These are phyloP conservation scores for Stigmatopora argus DNA, from an alignment of 2,113 vertebrate genomes.

Conservation along the genomic window DNA sequence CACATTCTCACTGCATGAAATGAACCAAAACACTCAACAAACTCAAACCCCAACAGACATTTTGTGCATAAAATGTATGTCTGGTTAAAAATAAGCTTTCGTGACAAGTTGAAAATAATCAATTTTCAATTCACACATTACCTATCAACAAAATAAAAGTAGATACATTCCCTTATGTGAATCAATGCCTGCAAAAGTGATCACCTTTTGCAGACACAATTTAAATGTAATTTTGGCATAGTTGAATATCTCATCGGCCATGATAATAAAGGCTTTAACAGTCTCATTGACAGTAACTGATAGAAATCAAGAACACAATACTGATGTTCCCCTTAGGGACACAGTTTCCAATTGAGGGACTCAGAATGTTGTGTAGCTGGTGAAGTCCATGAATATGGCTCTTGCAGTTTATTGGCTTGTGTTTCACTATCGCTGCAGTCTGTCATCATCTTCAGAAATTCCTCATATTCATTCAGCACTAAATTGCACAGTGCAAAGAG, in stretches of 20 bases:
- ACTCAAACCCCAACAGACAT: too few species aligned
- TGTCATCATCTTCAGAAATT: not conserved
- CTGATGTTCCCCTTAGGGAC: not conserved
- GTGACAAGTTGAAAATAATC: too few species aligned
- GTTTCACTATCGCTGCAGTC: not conserved
- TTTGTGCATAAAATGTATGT: too few species aligned
- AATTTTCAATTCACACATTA: too few species aligned
- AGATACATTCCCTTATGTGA: not conserved
- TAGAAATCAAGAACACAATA: not conserved
- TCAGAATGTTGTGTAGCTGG: not conserved
- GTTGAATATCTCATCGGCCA: not conserved
- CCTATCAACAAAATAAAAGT: not conserved
- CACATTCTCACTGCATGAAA: too few species aligned
- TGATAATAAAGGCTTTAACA: not conserved
- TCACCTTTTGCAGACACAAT: not conserved
- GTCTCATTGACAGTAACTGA: not conserved
- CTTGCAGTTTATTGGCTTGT: not conserved
- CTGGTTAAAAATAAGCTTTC: too few species aligned
- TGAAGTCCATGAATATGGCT: not conserved
- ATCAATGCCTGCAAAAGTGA: not conserved
- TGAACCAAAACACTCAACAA: too few species aligned
- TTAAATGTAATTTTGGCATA: not conserved
- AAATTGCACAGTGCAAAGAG: not conserved
- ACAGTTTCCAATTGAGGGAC: not conserved
- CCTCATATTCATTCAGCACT: not conserved